Conservation (phyloP, 2,797 vertebrate species). For the Enteromius argenteus region DNA sequence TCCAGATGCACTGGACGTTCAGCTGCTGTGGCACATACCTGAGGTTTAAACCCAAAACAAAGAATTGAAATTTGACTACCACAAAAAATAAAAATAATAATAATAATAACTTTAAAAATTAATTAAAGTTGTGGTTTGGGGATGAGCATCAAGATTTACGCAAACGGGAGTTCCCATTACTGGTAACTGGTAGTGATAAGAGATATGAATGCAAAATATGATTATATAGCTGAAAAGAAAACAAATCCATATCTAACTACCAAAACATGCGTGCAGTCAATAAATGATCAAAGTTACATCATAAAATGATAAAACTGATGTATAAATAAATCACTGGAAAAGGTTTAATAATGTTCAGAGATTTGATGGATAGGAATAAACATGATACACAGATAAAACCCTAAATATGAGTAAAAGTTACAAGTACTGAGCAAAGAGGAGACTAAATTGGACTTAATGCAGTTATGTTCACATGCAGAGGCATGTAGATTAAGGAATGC, state of each 20-base stretch:
- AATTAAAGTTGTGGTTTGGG: background rate
- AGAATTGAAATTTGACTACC: background rate
- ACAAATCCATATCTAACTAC: background rate
- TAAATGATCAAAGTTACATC: background rate
- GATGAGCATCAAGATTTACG: background rate
- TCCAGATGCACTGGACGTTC: constrained; percentile 66
- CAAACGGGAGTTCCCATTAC: constrained; percentile 4
- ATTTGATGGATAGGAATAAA: background rate
- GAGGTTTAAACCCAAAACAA: constrained; percentile 32
- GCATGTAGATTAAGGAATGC: constrained; percentile 76
- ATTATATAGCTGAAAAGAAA: constrained; percentile 25
- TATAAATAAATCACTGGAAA: background rate
- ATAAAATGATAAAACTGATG: background rate
- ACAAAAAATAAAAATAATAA: background rate
- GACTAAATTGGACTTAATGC: background rate
- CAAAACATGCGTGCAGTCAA: constrained; percentile 36
- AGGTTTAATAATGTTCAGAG: background rate
- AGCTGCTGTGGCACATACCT: constrained; percentile 75
- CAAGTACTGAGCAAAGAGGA: background rate
- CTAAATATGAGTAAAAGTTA: background rate
- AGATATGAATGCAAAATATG: constrained; percentile 14
- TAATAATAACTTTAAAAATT: no score
- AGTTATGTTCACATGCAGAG: constrained; percentile 21
- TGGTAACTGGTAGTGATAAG: constrained; percentile 14
- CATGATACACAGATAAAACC: background rate